Base-by-base conservation (phyloP, 2,888 invertebrate species). In the Xestobium rufovillosum region DNA sequence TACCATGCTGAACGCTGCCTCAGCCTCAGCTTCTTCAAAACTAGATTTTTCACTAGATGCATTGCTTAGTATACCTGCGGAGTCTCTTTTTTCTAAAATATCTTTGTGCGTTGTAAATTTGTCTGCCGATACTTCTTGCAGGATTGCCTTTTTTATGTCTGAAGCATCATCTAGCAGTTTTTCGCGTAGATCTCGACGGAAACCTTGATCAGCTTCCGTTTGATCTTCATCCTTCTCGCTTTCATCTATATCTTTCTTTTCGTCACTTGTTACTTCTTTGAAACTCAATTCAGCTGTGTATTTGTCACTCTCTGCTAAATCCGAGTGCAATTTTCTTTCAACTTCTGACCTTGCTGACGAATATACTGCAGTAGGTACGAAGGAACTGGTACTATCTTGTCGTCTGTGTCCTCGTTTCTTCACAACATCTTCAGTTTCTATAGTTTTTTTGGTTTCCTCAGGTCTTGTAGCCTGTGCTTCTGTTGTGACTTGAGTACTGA, bases 401-500 rank as follows among this genome's bases (percentile, higher is more conserved):
- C 75, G 65, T 40, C 73, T 67, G 42, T 76, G 76, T 2, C 74
- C 73, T 45, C 70, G 66, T 42, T 59, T 61, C 14, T 67, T 63
- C 1, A 57, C 53, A 45, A 65, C 63, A 31, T 49, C 53, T 23
- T 51, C 48, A n/a, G 35, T 39, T 31, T 42, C 33, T 8, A 15
- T 10, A 4, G 15, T 8, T 13, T 31, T 15, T 11, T 42, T 47
- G 3, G 30, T 12, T 16, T 40, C 41, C 16, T 42, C 43, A 2
- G 19, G 8, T 19, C 23, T n/a, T 4, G 48, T 49, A 4, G 51
- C 50, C 27, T 56, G 55, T 6, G 63, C 54, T 45, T 66, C 62
- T n/a, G 74, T 71, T 14, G 69, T 72, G 6, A 74, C 71, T 56
- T 75, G 71, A 3, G 74, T 73, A 41, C 69, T 66, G 6, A 71